Evolutionary conservation across 1,140 invertebrate species (phyloP).

Genomic region (Forficula auricularia): DNA sequence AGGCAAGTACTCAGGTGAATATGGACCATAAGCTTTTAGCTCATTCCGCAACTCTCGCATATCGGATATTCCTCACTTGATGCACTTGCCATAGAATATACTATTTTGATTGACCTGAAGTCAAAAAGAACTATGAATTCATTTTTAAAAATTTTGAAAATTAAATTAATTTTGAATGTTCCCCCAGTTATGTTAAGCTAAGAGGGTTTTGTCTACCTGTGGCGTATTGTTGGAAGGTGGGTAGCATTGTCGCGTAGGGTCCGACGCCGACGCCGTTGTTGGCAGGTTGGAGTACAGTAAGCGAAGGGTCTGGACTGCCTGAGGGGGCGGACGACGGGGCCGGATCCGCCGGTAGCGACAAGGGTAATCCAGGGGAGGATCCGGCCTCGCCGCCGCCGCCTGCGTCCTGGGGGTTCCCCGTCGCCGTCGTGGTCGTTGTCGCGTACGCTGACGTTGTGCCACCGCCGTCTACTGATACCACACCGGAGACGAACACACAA

Average conservation of each 20-base stretch:
- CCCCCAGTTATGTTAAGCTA: too few species aligned
- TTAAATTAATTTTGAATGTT: too few species aligned
- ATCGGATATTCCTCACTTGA: too few species aligned
- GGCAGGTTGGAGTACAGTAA: constrained; percentile 33
- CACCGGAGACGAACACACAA: constrained; percentile 24
- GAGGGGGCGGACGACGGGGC: constrained; percentile 22
- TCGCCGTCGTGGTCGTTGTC: constrained; percentile 17
- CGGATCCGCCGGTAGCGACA: constrained; percentile 37
- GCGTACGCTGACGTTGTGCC: constrained; percentile 34
- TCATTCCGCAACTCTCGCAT: too few species aligned
- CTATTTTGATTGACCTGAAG: too few species aligned
- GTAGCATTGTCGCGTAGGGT: constrained; percentile 44
- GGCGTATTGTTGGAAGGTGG: constrained; percentile 51
- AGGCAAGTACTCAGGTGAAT: too few species aligned
- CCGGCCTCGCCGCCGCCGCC: constrained; percentile 26
- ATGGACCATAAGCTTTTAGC: too few species aligned
- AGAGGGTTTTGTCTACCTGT: too few species aligned
- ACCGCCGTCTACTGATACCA: constrained; percentile 34
- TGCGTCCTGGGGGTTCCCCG: constrained; percentile 14
- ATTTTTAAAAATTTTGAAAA: too few species aligned
- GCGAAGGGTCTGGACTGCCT: constrained; percentile 19
- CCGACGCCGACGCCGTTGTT: constrained; percentile 25
- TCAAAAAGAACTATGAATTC: too few species aligned
- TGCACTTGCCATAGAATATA: too few species aligned
- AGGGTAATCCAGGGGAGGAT: constrained; percentile 28